phyloP scores from a whole-genome alignment of 2,113 vertebrate species.

The Ophthalmolycus amberensis region DNA sequence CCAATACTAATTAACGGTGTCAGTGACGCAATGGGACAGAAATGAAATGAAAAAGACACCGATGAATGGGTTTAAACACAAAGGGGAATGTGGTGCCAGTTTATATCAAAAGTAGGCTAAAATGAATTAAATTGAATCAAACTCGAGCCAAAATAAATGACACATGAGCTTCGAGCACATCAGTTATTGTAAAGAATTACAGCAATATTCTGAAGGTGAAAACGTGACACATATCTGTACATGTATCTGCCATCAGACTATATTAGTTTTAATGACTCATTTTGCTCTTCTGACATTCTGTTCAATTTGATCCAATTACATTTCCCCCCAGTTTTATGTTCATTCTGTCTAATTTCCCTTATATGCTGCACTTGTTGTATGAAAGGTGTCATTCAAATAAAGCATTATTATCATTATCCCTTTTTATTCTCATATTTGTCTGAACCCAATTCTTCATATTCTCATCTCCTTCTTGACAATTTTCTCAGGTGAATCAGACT shows the following conservation, averaged over 20 bases:
- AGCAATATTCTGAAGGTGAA: neutral
- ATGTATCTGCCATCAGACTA: neutral
- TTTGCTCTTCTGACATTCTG: neutral
- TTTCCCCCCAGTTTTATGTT: neutral
- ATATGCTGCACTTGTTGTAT: neutral
- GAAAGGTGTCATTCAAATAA: neutral
- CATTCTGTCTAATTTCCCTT: neutral
- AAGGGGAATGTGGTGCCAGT: neutral
- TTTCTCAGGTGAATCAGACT: conserved; percentile 5
- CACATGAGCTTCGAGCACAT: neutral
- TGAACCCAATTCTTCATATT: neutral
- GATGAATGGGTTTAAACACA: conserved; percentile 32
- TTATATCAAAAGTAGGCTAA: conserved; percentile 13
- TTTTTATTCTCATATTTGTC: neutral
- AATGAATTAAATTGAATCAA: conserved; percentile 7
- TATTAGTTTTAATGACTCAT: neutral
- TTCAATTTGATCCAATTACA: neutral
- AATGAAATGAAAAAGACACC: neutral
- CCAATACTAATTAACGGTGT: conserved; percentile 36
- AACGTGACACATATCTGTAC: neutral
- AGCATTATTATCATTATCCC: neutral
- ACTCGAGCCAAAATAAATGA: neutral
- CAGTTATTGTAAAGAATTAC: neutral
- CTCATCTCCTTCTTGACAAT: neutral
- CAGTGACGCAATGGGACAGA: conserved; percentile 8